Evolutionary conservation across 1,140 invertebrate genomes (phyloP), one percentile per base, ranked within the genome.

Genomic region (Araneus ventricosus): DNA sequence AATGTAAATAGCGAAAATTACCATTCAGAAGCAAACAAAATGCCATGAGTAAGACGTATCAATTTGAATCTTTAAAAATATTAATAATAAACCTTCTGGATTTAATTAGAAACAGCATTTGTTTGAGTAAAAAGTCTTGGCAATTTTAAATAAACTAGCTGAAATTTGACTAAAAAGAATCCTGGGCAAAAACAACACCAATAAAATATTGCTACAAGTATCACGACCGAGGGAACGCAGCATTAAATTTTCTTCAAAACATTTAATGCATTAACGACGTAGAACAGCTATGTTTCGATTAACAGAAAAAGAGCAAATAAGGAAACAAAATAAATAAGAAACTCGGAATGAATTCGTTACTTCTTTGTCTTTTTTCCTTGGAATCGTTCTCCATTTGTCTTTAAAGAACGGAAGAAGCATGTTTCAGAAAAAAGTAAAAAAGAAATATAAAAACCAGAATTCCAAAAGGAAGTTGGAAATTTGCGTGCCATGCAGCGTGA

Each of bases 401-500:
- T 10, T 52, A n/a, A 75, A 75, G 14, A 75, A 75, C 70, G 70
- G 70, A 75, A 75, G 30, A 75, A 75, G 27, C 70, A 75, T 75
- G 70, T 37, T 75, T 75, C 30, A 37, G 39, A 45, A 45, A 84
- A 45, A 45, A 45, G 14, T 39, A 82, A 45, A 45, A 45, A 82
- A 82, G 22, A 37, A 39, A 14, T 22, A 52, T 45, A 84, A 84
- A 52, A 52, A 45, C 41, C 22, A 80, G 24, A 37, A 80, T 80
- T 20, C 27, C 5, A 82, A 84, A 52, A 84, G 45, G 27, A 84
- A 84, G 80, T 84, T 41, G 39, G 80, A 84, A 75, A 41, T 41
- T 84, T 52, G 41, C 80, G 80, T 52, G 80, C 80, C n/a, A 84
- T 84, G 39, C 80, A 84, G 37, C 80, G 80, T 84, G 45, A 84